phyloP scores from a whole-genome alignment of 2,113 vertebrate species.

The Amia ocellicauda region DNA sequence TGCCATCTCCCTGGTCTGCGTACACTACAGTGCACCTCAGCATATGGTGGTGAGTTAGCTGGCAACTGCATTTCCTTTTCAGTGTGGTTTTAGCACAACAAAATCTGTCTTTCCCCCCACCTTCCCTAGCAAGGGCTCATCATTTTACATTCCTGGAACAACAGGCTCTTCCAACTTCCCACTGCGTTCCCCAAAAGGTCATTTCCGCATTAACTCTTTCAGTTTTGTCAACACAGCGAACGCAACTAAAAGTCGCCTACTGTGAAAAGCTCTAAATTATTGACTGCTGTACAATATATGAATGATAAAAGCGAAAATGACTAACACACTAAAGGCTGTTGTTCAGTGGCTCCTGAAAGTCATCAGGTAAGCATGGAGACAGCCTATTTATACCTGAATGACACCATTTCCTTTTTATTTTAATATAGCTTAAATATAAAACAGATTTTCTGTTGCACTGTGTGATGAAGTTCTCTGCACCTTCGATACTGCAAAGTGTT shows the following conservation, averaged over 20 bases:
- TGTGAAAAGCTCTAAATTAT: constrained; percentile 15
- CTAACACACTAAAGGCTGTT: not conserved
- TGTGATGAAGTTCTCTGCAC: constrained; percentile 25
- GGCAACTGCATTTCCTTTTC: constrained; percentile 71
- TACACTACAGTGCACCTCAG: constrained; percentile 44
- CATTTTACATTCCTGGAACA: constrained; percentile 52
- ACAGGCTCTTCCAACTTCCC: constrained; percentile 26
- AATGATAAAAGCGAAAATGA: not conserved
- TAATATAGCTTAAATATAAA: constrained; percentile 18
- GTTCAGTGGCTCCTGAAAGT: constrained; percentile 10
- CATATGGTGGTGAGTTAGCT: constrained; percentile 66
- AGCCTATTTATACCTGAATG: constrained; percentile 24
- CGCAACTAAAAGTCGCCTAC: constrained; percentile 21
- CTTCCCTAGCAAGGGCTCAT: constrained; percentile 39
- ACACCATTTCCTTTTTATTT: constrained; percentile 14
- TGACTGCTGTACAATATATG: not conserved
- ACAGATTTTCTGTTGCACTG: constrained; percentile 15
- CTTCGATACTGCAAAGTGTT: too few species aligned
- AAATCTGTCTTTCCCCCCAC: constrained; percentile 34
- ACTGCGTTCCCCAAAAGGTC: constrained; percentile 41
- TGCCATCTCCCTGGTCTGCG: constrained; percentile 61
- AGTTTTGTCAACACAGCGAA: constrained; percentile 25
- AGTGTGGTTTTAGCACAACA: constrained; percentile 18
- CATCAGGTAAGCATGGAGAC: constrained; percentile 23
- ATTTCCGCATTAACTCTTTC: constrained; percentile 36